These are phyloP conservation scores for Sebastes matsubarae DNA, from an alignment of 2,797 vertebrate genomes.

Conservation along the genomic window DNA sequence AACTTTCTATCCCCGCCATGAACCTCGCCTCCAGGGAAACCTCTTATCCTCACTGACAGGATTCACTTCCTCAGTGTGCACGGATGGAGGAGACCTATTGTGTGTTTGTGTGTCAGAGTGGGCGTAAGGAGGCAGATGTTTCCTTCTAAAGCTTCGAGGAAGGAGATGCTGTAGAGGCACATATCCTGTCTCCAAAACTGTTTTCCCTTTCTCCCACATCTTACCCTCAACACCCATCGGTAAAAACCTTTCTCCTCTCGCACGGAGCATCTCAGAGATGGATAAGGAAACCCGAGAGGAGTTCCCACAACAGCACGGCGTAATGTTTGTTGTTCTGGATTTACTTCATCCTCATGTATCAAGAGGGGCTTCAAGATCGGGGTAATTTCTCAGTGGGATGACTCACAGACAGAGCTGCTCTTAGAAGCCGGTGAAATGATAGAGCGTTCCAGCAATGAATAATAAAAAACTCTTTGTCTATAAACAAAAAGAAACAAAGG, in stretches of 20 bases:
- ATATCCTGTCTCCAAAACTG: conserved; percentile 76
- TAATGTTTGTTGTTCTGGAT: conserved; percentile 57
- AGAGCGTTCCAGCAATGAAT: conserved; percentile 35
- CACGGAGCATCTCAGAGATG: conserved; percentile 25
- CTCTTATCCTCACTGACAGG: conserved; percentile 79
- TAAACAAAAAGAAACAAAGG: conserved; percentile 69
- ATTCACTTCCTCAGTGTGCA: conserved; percentile 77
- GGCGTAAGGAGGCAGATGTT: conserved; percentile 83
- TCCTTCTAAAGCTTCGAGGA: conserved; percentile 80
- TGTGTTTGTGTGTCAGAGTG: conserved; percentile 62
- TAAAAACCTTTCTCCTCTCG: conserved; percentile 9
- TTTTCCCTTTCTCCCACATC: conserved; percentile 57
- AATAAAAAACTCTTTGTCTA: conserved; percentile 65
- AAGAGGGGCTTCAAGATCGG: conserved; percentile 37
- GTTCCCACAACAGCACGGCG: conserved; percentile 47
- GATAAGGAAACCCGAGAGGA: conserved; percentile 34
- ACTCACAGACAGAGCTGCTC: conserved; percentile 50
- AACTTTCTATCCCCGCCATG: conserved; percentile 65
- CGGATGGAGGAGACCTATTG: conserved; percentile 72
- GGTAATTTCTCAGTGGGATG: conserved; percentile 57
- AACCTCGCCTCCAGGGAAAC: conserved; percentile 68
- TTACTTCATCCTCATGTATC: conserved; percentile 50
- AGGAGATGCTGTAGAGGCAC: conserved; percentile 73
- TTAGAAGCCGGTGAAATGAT: conserved; percentile 44
- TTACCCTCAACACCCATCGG: conserved; percentile 24